Conservation (phyloP, 2,113 vertebrate genomes). For the Turnix velox region DNA sequence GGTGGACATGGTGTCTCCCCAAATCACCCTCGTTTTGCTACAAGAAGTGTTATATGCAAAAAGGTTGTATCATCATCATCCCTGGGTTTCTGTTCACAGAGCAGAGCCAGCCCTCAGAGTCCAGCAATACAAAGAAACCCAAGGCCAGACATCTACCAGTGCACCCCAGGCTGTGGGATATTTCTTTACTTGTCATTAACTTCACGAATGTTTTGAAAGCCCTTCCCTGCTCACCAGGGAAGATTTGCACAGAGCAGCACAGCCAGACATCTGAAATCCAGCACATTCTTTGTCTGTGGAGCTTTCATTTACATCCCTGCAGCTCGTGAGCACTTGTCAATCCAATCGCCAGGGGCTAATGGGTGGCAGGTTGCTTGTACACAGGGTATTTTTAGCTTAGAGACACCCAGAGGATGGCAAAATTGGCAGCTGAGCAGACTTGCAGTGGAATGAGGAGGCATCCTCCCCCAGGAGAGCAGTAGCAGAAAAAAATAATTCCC, state of each 20-base stretch:
- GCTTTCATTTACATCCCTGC: background rate
- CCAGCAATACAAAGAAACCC: background rate
- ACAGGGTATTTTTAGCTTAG: background rate
- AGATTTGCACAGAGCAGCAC: background rate
- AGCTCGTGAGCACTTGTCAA: background rate
- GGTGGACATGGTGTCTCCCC: background rate
- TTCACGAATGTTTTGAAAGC: background rate
- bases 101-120: background rate
- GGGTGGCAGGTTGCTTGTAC: background rate
- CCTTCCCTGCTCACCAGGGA: fast-evolving
- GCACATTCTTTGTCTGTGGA: background rate
- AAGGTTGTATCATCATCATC: background rate
- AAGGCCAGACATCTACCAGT: background rate
- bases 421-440: background rate
- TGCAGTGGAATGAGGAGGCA: background rate
- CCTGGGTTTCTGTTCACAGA: background rate
- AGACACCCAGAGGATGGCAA: background rate
- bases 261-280: background rate
- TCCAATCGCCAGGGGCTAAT: background rate
- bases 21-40: background rate
- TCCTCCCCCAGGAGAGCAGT: background rate
- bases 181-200: background rate
- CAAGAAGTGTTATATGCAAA: no score
- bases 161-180: background rate
- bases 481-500: background rate